Conservation (phyloP, 2,797 vertebrate species). For the Sebastes diploproa region DNA sequence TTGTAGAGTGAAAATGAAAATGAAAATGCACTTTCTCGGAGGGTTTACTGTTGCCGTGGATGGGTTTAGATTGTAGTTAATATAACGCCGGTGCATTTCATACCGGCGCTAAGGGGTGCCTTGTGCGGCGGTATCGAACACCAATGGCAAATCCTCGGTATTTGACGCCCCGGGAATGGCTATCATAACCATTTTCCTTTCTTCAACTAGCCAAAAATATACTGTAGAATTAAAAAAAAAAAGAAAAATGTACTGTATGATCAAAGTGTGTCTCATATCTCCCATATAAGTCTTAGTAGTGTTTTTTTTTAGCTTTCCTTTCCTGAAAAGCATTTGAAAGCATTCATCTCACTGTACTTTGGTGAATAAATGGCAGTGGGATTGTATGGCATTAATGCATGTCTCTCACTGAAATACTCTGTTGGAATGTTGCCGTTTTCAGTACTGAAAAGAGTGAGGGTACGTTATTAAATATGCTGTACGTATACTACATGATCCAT, state of each 20-base stretch:
- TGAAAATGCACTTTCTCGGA: too few species aligned
- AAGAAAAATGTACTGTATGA: neutral
- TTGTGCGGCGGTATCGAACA: neutral
- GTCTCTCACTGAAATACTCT: neutral
- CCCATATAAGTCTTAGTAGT: neutral
- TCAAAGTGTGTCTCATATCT: neutral
- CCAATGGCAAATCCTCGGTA: too few species aligned
- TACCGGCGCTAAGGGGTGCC: too few species aligned
- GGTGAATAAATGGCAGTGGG: neutral
- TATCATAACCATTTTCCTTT: neutral
- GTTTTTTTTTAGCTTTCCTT: neutral
- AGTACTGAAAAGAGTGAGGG: too few species aligned
- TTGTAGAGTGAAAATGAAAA: too few species aligned
- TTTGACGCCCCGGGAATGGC: too few species aligned
- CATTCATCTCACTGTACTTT: neutral
- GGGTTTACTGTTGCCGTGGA: too few species aligned
- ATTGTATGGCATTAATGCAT: neutral
- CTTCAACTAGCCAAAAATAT: neutral
- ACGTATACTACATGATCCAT: neutral
- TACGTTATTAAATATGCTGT: constrained; percentile 1
- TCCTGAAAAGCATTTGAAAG: neutral
- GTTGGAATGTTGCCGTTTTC: neutral
- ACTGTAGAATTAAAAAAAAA: neutral
- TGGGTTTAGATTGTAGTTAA: too few species aligned
- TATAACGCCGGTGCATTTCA: too few species aligned